These are phyloP conservation scores for Tiliacea aurago DNA, from an alignment of 2,888 invertebrate genomes.

Conservation along the genomic window DNA sequence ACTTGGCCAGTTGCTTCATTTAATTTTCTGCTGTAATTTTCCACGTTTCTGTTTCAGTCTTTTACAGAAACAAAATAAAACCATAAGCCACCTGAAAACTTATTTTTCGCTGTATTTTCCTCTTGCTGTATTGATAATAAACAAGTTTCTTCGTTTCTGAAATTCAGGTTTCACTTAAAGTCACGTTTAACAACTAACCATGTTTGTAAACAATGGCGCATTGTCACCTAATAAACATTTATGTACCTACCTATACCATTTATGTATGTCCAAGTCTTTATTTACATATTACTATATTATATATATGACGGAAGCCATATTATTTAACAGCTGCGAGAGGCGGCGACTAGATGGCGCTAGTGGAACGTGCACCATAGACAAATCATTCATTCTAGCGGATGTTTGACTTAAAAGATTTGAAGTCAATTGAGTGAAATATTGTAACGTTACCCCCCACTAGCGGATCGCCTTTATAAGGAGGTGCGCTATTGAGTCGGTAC, in stretches of 20 bases:
- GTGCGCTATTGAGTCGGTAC: too few species aligned
- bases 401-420: too few species aligned
- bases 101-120: background rate
- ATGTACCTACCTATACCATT: too few species aligned
- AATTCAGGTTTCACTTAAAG: constrained; percentile 2
- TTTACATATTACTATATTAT: background rate
- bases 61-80: background rate
- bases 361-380: too few species aligned
- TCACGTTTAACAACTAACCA: background rate
- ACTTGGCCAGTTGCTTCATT: background rate
- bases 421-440: too few species aligned
- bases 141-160: constrained; percentile 1
- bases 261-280: background rate
- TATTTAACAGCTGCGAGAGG: too few species aligned
- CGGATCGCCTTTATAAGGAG: too few species aligned
- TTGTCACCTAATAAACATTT: background rate
- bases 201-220: background rate
- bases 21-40: background rate
- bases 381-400: too few species aligned
- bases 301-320: too few species aligned
- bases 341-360: too few species aligned
- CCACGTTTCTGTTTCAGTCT: background rate
- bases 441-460: too few species aligned
- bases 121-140: background rate
- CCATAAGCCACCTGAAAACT: background rate